Evolutionary conservation across 2,888 invertebrate species (phyloP), one percentile per base, ranked within the genome.

Genomic region (Maniola hyperantus): DNA sequence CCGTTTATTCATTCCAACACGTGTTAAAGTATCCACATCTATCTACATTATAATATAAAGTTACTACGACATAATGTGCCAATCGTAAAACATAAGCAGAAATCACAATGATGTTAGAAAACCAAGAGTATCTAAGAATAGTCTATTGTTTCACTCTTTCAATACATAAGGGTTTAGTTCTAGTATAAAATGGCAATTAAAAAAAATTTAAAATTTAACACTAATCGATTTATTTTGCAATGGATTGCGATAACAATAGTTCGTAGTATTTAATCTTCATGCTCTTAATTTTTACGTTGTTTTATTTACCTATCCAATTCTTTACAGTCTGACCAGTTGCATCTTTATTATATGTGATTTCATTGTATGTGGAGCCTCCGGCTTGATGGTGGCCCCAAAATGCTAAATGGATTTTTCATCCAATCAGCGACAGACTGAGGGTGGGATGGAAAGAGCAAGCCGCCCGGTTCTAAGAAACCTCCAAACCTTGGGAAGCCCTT

Each of bases 121-220:
- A 64, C 46, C 46, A 11, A 8, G 34, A 36, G 55, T 33, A 44
- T 55, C n/a, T 46, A 11, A 48, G 54, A 46, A 64, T 36, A 33
- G 46, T 26, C 54, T 55, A 55, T 64, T 64, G 48, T 55, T 64
- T 46, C 46, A 51, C 50, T 26, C 26, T 51, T 10, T 5, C 20
- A 5, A 18, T 20, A 39, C 48, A 8, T 20, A 20, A 18, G 7
- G 15, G 15, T 8, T 6, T 46, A 42, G 18, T 15, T 18, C 15
- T 11, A 50, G 10, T 58, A 10, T n/a, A 55, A 33, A 34, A 53
- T 44, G 15, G 10, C 26, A 13, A 34, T 55, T 18, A 44, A 55
- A 63, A 15, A 63, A 15, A 26, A 54, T 33, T 11, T 2, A 55
- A 44, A 58, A 55, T 46, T n/a, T 13, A 33, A 59, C 33, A n/a